Evolutionary conservation across 1,140 invertebrate species (phyloP).

Genomic region (Drosophila ercepeae): DNA sequence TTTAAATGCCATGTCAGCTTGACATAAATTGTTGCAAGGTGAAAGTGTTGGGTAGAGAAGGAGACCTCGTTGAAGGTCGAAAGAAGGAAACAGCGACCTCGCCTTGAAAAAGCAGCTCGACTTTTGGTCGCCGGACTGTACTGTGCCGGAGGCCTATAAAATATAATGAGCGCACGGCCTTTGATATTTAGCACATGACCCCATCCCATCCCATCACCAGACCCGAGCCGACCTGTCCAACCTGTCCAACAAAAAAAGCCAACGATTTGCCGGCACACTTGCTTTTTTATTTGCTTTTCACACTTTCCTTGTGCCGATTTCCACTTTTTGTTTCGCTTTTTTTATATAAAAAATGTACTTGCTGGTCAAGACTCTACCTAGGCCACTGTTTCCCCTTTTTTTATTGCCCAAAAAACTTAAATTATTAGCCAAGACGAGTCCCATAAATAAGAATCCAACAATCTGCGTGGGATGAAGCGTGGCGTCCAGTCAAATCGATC

Average conservation of each 20-base stretch:
- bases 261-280: slow-evolving; percentile 48
- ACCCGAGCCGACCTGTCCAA: slow-evolving; percentile 51
- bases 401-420: too few relatives aligned
- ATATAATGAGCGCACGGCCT: slow-evolving; percentile 75
- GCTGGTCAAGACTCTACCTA: too few relatives aligned
- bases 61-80: slow-evolving; percentile 24
- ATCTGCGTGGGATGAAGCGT: slow-evolving; percentile 23
- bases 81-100: slow-evolving; percentile 42
- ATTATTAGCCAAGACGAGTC: slow-evolving; percentile 2
- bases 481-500: slow-evolving; percentile 29
- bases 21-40: slow-evolving; percentile 37
- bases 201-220: slow-evolving; percentile 8
- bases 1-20: slow-evolving; percentile 31
- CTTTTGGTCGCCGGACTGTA: slow-evolving; percentile 20
- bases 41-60: slow-evolving; percentile 25
- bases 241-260: slow-evolving; percentile 48
- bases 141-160: slow-evolving; percentile 59
- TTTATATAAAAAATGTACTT: too few relatives aligned
- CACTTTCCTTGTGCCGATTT: slow-evolving; percentile 79
- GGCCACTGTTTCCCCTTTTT: too few relatives aligned
- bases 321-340: slow-evolving; percentile 68
- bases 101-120: slow-evolving; percentile 51
- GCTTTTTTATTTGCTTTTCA: slow-evolving; percentile 71
- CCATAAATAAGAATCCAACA: slow-evolving; percentile 5
- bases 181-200: slow-evolving; percentile 76